A percentile compares a stretch with the other conserved stretches of the same genome.
Conservation (phyloP, 2,888 invertebrate genomes). For the Caenorhabditis sp. region DNA sequence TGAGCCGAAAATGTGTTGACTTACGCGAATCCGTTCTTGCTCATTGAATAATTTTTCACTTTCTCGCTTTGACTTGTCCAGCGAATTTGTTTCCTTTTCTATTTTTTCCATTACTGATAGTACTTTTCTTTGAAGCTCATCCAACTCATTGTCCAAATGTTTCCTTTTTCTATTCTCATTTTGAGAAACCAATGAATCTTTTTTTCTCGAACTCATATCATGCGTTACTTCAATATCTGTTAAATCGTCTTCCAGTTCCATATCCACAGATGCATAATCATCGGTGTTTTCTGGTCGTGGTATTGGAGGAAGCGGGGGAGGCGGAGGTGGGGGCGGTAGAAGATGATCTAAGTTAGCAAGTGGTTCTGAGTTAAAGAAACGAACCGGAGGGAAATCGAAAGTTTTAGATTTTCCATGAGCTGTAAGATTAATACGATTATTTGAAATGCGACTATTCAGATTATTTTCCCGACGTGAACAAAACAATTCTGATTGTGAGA, state of each 20-base stretch:
- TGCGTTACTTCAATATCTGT: neutral
- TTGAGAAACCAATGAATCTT: neutral
- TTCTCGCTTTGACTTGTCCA: neutral
- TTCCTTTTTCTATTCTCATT: neutral
- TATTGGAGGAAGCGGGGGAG: neutral
- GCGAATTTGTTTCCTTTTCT: neutral
- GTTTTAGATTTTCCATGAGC: neutral
- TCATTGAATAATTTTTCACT: neutral
- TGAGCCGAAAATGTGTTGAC: neutral
- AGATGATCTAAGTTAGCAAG: neutral
- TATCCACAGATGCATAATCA: constrained; percentile 14
- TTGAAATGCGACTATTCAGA: neutral
- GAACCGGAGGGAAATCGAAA: neutral
- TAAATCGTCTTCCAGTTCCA: constrained; percentile 13
- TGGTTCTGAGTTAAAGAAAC: neutral
- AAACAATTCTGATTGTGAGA: too few species aligned
- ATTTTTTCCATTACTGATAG: neutral
- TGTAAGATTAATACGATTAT: constrained; percentile 3
- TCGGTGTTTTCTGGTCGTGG: neutral
- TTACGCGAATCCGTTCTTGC: neutral
- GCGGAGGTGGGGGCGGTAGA: constrained; percentile 10
- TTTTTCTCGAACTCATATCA: neutral
- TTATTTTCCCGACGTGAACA: neutral
- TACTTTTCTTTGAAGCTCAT: neutral
- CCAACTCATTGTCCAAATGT: neutral